Conservation (phyloP, 2,888 invertebrate species). For the Cerastis leucographa region DNA sequence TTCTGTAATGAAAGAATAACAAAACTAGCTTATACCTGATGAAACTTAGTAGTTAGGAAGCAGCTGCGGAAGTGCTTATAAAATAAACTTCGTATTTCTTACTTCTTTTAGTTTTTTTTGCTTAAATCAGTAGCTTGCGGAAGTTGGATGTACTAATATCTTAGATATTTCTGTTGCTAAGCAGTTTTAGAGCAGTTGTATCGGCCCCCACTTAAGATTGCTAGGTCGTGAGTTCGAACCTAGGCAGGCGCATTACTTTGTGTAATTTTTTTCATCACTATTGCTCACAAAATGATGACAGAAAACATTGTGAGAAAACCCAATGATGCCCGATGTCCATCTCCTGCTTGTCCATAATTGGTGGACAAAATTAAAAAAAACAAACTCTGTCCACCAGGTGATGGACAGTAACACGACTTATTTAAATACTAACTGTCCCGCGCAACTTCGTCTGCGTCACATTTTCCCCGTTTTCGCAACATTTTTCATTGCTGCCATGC, state of each 20-base stretch:
- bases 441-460: no score
- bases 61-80: conserved; percentile 30
- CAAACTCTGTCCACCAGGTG: no score
- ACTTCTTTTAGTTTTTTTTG: conserved; percentile 17
- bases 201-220: neutral
- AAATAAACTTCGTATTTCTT: conserved; percentile 15
- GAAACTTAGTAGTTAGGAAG: conserved; percentile 21
- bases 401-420: no score
- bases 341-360: no score
- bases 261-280: no score
- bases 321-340: no score
- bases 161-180: neutral
- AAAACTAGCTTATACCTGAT: conserved; percentile 24
- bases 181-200: neutral
- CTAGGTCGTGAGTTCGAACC: neutral
- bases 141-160: neutral
- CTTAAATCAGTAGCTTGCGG: conserved; percentile 3
- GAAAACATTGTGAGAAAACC: no score
- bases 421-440: no score
- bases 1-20: conserved; percentile 55
- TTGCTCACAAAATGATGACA: no score
- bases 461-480: no score
- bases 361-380: no score
- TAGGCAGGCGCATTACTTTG: neutral
- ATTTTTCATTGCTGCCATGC: no score